Conservation (phyloP, 1,140 invertebrate species). For the Sycophila sp. region DNA sequence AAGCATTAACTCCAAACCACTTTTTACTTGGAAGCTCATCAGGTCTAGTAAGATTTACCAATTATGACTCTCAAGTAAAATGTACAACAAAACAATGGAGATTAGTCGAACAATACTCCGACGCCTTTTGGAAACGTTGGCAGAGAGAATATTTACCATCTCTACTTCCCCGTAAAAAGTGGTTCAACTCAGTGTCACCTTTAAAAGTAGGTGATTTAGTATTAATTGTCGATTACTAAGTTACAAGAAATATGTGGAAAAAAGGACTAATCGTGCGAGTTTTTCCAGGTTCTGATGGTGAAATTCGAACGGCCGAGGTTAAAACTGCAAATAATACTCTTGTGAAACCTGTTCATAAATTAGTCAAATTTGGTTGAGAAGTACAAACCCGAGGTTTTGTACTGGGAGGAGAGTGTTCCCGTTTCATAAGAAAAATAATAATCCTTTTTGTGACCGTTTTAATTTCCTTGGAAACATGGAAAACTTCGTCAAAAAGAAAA, state of each 20-base stretch:
- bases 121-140: slow-evolving; percentile 46
- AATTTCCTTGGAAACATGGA: too few relatives aligned
- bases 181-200: neutral
- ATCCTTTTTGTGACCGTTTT: too few relatives aligned
- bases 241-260: neutral
- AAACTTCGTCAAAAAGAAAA: too few relatives aligned
- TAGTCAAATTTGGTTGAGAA: too few relatives aligned
- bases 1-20: slow-evolving; percentile 46
- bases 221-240: neutral
- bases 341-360: too few relatives aligned
- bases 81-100: slow-evolving; percentile 17
- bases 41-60: neutral
- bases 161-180: slow-evolving; percentile 38
- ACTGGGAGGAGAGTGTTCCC: too few relatives aligned
- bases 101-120: slow-evolving; percentile 30
- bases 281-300: neutral
- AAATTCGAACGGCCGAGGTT: neutral
- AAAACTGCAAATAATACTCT: too few relatives aligned
- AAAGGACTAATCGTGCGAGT: neutral
- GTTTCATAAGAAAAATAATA: too few relatives aligned
- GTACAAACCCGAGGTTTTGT: too few relatives aligned
- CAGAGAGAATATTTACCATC: slow-evolving; percentile 41
- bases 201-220: slow-evolving; percentile 1
- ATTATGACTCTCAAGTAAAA: neutral
- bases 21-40: slow-evolving; percentile 44